Percentiles rank a stretch among this genome's conserved stretches.
Conservation (phyloP, 2,888 invertebrate species). For the Archips crataeganus region DNA sequence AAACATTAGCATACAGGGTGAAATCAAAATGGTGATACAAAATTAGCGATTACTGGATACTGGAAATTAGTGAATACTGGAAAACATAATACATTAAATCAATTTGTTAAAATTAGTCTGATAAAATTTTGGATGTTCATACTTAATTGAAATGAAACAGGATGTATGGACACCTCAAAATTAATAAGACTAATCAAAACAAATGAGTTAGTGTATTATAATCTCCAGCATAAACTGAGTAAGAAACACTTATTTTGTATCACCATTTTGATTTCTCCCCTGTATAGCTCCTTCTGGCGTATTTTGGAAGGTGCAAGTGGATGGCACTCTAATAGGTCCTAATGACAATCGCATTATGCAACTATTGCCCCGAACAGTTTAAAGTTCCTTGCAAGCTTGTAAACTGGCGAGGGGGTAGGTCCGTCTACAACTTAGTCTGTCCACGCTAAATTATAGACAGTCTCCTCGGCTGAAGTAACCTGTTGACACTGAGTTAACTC, state of each 20-base stretch:
- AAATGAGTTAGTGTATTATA: too few species aligned
- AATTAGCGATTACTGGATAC: too few species aligned
- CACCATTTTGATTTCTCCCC: not conserved
- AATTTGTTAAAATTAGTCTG: not conserved
- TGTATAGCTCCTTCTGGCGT: not conserved
- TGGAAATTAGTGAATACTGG: too few species aligned
- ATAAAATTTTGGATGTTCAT: too few species aligned
- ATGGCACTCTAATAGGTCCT: slow-evolving; percentile 45
- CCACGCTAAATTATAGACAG: slow-evolving; percentile 79
- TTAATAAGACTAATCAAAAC: too few species aligned
- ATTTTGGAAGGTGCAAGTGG: not conserved
- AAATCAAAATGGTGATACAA: too few species aligned
- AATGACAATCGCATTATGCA: slow-evolving; percentile 67
- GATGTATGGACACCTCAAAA: too few species aligned
- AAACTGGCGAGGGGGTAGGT: slow-evolving; percentile 69
- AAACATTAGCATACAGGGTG: too few species aligned
- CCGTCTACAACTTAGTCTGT: slow-evolving; percentile 71
- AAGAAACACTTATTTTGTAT: too few species aligned
- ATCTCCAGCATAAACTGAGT: too few species aligned
- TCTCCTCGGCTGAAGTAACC: slow-evolving; percentile 81
- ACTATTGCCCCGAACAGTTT: slow-evolving; percentile 72
- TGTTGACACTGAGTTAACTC: slow-evolving; percentile 77
- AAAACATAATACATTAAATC: too few species aligned
- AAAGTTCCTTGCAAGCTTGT: slow-evolving; percentile 75
- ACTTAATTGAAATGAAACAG: too few species aligned